Evolutionary conservation across 1,140 invertebrate genomes (phyloP), one percentile per base, ranked within the genome.

Genomic region (Drosophila pectinifera): DNA sequence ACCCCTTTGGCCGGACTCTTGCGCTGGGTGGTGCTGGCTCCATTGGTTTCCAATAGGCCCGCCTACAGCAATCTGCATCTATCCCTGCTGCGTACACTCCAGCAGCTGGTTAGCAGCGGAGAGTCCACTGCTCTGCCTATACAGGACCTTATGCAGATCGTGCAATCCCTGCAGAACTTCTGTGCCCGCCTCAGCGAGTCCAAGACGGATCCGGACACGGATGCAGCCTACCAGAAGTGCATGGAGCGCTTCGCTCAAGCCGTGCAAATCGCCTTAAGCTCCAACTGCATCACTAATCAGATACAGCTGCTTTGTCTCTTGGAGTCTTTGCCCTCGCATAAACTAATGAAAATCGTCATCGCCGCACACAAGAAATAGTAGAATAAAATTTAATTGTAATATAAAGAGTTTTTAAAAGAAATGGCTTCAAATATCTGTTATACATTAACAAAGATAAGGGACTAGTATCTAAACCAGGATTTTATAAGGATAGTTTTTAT

Each of bases 1-100:
- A 96, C 96, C n/a, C 96, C 96, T 0, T 94, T 97, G 43, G 95
- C 96, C 14, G 96, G 96, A 1, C 93, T 97, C 4, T 94, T 97
- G 56, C 94, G 94, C 43, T 96, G 95, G 95, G 95, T 94, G 89
- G 93, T 95, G 5, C 90, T 96, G 51, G 94, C 95, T 13, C 95
- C 95, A 1, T 78, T 96, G 5, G 81, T 92, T 34, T 92, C 92
- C 2, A 73, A 81, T 26, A 73, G 88, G 18, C 22, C 59, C 2
- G 64, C 90, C 5, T 96, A 96, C 69, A 94, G 93, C 51, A 93
- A 94, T 63, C 85, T 96, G 14, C 95, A 96, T 83, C 84, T 95
- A n/a, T 94, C 94, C 13, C 92, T 95, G 0, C 80, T 95, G 42
- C 93, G 95, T 68, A 95, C 94, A 51, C 90, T 95, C 36, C 88